Base-by-base conservation (phyloP, 2,113 vertebrate species). In the Sardina pilchardus region DNA sequence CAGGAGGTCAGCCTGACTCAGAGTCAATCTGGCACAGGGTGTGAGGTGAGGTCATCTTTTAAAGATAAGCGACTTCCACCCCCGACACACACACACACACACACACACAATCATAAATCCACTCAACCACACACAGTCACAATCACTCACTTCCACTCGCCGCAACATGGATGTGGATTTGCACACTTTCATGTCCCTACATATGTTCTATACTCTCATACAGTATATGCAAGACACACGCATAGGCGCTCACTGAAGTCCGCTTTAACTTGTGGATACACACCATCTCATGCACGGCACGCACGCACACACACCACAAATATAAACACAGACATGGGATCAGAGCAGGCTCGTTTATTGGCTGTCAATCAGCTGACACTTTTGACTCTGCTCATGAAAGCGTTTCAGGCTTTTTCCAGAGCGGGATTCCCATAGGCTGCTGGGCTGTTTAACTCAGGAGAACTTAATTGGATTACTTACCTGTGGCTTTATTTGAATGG, bases 21-120 rank as follows among this genome's bases (percentile, higher is more conserved):
- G 26, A 43, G 47, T 43, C 56, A 81, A 85, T 84, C 90, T 93
- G 86, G 85, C 82, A 84, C 45, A 39, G 16, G 30, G 71, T 78
- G 26, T 78, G 71, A 71, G 87, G 26, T 78, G 71, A 71, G 87
- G 89, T 56, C 91, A 93, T 92, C 90, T 93, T 93, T 94, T 42
- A 91, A 88, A 93, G 90, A 36, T 48, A 80, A 45, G 47, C 67
- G 36, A 86, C 88, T 43, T 84, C 80, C 88, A 84, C 85, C 16
- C 87, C 85, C 88, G 87, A 84, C 39, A 59, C 59, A 82, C 86
- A 82, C 89, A 85, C 86, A 83, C 86, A 91, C 86, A 78, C 30
- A 78, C 30, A 78, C 30, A 63, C 50, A 53, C 45, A 47, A 7
- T 9, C 45, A 47, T 12, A 47, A 7, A 47, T 12, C 45, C 45